These are phyloP conservation scores for Zaprionus ornatus DNA, from an alignment of 1,140 invertebrate genomes.

Conservation along the genomic window DNA sequence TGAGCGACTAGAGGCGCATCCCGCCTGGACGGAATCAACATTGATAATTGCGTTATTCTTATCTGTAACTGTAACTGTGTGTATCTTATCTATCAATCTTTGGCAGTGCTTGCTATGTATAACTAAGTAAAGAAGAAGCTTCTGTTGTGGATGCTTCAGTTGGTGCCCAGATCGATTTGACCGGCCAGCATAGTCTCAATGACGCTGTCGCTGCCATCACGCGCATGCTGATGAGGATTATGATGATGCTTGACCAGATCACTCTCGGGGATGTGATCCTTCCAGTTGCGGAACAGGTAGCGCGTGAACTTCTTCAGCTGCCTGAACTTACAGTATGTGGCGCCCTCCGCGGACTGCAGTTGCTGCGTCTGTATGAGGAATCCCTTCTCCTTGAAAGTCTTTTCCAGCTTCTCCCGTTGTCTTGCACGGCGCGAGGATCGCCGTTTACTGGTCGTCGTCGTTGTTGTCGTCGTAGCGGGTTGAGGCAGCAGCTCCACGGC, in stretches of 20 bases:
- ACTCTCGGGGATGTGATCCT: constrained; percentile 94
- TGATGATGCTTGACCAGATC: constrained; percentile 81
- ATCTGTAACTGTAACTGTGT: neutral
- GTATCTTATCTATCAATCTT: constrained; percentile 62
- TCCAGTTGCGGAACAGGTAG: constrained; percentile 96
- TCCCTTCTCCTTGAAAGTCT: constrained; percentile 96
- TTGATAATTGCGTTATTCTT: constrained; percentile 26
- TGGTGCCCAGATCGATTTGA: constrained; percentile 20
- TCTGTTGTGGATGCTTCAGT: constrained; percentile 2
- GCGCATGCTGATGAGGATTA: neutral
- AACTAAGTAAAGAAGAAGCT: neutral
- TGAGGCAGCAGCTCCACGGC: neutral
- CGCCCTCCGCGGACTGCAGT: constrained; percentile 94
- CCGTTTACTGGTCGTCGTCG: constrained; percentile 84
- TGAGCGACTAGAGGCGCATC: constrained; percentile 68
- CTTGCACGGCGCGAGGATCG: constrained; percentile 92
- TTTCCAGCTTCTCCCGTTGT: constrained; percentile 94
- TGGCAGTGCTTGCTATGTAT: constrained; percentile 64
- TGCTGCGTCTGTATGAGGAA: constrained; percentile 97
- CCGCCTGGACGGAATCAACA: constrained; percentile 72
- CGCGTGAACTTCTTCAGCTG: constrained; percentile 95
- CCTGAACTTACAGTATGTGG: constrained; percentile 96
- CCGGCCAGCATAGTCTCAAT: constrained; percentile 45
- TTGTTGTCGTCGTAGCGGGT: constrained; percentile 64
- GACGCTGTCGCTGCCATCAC: constrained; percentile 18